Conservation (phyloP, 2,888 invertebrate species). For the Scelioninae gen. 1 region DNA sequence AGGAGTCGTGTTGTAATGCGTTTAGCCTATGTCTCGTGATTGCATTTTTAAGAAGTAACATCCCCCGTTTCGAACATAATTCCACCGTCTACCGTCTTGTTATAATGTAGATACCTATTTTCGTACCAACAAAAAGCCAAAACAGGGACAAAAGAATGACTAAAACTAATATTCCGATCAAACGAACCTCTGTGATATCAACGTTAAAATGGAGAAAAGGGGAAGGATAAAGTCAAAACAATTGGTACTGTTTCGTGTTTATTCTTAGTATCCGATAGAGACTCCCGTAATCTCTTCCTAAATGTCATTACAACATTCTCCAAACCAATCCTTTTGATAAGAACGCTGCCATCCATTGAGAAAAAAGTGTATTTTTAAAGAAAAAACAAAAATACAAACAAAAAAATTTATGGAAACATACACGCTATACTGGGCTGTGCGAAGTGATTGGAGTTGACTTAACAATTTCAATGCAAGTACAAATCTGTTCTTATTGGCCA, state of each 20-base stretch:
- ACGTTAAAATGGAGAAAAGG: slow-evolving; percentile 71
- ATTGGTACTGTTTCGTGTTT: slow-evolving; percentile 82
- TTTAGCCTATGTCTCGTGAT: slow-evolving; percentile 84
- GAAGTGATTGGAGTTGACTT: slow-evolving; percentile 84
- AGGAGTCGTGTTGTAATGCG: slow-evolving; percentile 83
- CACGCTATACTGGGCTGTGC: slow-evolving; percentile 84
- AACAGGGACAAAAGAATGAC: slow-evolving; percentile 66
- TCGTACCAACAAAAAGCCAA: slow-evolving; percentile 79
- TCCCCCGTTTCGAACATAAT: slow-evolving; percentile 68
- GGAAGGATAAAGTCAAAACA: slow-evolving; percentile 63
- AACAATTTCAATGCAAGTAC: slow-evolving; percentile 85
- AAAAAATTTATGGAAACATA: slow-evolving; percentile 80
- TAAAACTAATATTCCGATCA: slow-evolving; percentile 80
- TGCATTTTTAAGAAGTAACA: slow-evolving; percentile 81
- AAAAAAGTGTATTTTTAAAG: slow-evolving; percentile 82
- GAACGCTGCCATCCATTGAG: slow-evolving; percentile 81
- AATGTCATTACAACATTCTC: slow-evolving; percentile 84
- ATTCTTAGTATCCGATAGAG: slow-evolving; percentile 79
- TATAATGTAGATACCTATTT: slow-evolving; percentile 84
- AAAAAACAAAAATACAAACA: slow-evolving; percentile 76
- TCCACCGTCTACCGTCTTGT: slow-evolving; percentile 77
- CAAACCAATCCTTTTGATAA: slow-evolving; percentile 83
- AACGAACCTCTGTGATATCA: slow-evolving; percentile 84
- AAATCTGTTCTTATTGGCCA: slow-evolving; percentile 85
- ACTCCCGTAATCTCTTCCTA: slow-evolving; percentile 78